These are phyloP conservation scores for Poeciliopsis presidionis DNA, from an alignment of 2,797 vertebrate genomes.

Conservation along the genomic window DNA sequence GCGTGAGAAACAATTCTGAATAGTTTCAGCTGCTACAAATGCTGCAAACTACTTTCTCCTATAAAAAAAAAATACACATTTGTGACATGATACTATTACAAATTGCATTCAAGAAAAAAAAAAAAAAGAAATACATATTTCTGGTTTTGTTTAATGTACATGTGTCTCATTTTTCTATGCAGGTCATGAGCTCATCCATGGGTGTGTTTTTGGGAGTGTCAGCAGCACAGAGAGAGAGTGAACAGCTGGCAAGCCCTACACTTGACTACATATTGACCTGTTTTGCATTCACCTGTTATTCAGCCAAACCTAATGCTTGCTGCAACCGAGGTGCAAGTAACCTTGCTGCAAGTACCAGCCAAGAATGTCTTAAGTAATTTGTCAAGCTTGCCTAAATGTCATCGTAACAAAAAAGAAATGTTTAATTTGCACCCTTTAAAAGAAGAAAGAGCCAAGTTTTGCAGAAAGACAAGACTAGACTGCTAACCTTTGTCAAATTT, in stretches of 20 bases:
- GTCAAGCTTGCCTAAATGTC: slow-evolving; percentile 59
- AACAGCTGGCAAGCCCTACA: slow-evolving; percentile 76
- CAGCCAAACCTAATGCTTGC: slow-evolving; percentile 72
- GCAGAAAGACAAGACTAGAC: not conserved
- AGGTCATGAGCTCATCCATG: slow-evolving; percentile 25
- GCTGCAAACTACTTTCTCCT: not conserved
- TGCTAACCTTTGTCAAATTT: slow-evolving; percentile 13
- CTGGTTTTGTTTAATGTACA: slow-evolving; percentile 33
- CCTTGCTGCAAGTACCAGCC: slow-evolving; percentile 49
- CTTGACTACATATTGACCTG: slow-evolving; percentile 75
- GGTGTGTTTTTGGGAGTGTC: slow-evolving; percentile 25
- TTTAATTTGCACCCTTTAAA: slow-evolving; percentile 18
- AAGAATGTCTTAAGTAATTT: slow-evolving; percentile 53
- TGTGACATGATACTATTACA: not conserved
- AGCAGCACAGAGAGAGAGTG: slow-evolving; percentile 43
- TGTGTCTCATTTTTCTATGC: slow-evolving; percentile 15
- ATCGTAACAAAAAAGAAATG: slow-evolving; percentile 16
- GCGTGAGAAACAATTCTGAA: not conserved
- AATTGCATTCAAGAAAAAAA: slow-evolving; percentile 4
- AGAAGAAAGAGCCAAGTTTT: slow-evolving; percentile 6
- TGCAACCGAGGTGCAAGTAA: slow-evolving; percentile 72
- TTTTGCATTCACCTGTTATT: slow-evolving; percentile 80
- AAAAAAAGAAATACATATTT: slow-evolving; percentile 2
- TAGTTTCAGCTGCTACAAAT: not conserved
- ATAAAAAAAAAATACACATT: not conserved